A percentile compares a stretch with the other conserved stretches of the same genome.
Conservation (phyloP, 2,888 invertebrate genomes). For the Oscheius sp. region DNA sequence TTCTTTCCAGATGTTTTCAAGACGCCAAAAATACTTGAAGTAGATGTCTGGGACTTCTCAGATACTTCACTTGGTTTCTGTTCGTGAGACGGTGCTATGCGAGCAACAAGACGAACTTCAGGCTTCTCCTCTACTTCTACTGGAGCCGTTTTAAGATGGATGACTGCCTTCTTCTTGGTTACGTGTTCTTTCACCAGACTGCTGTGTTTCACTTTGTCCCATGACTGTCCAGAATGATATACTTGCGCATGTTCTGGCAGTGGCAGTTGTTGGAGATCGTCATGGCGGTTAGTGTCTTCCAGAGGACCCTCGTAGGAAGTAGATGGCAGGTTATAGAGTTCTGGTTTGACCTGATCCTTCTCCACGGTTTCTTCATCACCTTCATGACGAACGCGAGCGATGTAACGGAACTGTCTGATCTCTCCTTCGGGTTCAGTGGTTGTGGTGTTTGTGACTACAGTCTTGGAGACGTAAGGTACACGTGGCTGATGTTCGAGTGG, state of each 20-base stretch:
- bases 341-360: constrained; percentile 17
- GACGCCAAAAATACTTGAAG: constrained; percentile 6
- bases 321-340: constrained; percentile 9
- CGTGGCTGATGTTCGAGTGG: constrained; percentile 15
- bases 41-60: constrained; percentile 30
- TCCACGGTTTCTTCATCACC: constrained; percentile 47
- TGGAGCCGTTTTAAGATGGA: constrained; percentile 14
- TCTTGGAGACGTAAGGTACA: not conserved
- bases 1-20: constrained; percentile 4
- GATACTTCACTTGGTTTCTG: too few relatives aligned
- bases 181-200: not conserved
- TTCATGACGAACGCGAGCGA: constrained; percentile 42
- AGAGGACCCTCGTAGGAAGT: constrained; percentile 39
- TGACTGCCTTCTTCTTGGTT: constrained; percentile 17
- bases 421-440: not conserved
- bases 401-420: constrained; percentile 34
- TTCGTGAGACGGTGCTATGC: too few relatives aligned
- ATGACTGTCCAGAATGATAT: constrained; percentile 43
- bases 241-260: constrained; percentile 5
- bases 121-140: constrained; percentile 23
- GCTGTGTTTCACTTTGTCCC: not conserved
- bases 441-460: not conserved
- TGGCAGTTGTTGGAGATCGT: constrained; percentile 4
- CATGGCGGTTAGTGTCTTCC: constrained; percentile 35
- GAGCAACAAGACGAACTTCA: constrained; percentile 44